Base-by-base conservation (phyloP, 2,113 vertebrate species). In the Pteronura brasiliensis region DNA sequence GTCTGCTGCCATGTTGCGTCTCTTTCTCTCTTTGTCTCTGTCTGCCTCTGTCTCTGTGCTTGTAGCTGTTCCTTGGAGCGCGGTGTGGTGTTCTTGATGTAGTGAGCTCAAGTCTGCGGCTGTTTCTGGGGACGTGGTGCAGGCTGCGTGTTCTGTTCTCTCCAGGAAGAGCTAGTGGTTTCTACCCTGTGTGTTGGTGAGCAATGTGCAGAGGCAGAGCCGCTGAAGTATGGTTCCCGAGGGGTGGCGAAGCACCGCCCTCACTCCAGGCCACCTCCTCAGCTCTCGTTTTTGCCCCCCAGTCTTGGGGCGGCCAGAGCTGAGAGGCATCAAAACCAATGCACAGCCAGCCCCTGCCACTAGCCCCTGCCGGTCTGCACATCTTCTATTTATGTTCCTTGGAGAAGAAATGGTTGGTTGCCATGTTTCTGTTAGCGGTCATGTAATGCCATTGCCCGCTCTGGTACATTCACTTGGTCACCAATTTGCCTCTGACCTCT, bases 401-500 rank as follows among this genome's bases (percentile, higher is more conserved):
- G 98, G 98, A 98, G 98, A 98, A 98, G 98, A 98, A 98, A 98
- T 99, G 98, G 99, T 98, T 98, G 98, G 92, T 98, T 98, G 97
- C 98, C 98, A 98, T 99, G 99, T 98, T 98, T 98, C 98, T 98
- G 98, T 98, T 97, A 98, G 97, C 96, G 97, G 98, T 98, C 98
- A 98, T 99, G 98, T 98, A 99, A 99, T 99, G 99, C 98, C 99
- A 98, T 99, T 98, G 98, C 99, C 98, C 98, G 96, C 96, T 98
- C 98, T 96, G 94, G 95, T 95, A 97, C 92, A 93, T 97, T 97
- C 96, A 93, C 90, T 98, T 80, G 95, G 81, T 97, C 97, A 97
- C 84, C 96, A 98, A 98, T 97, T 97, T 97, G 97, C 89, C 97
- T 97, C 95, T 96, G 97, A 88, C 90, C 90, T 97, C 71, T 97